Conservation (phyloP, 2,888 invertebrate species). For the Pollenia angustigena region DNA sequence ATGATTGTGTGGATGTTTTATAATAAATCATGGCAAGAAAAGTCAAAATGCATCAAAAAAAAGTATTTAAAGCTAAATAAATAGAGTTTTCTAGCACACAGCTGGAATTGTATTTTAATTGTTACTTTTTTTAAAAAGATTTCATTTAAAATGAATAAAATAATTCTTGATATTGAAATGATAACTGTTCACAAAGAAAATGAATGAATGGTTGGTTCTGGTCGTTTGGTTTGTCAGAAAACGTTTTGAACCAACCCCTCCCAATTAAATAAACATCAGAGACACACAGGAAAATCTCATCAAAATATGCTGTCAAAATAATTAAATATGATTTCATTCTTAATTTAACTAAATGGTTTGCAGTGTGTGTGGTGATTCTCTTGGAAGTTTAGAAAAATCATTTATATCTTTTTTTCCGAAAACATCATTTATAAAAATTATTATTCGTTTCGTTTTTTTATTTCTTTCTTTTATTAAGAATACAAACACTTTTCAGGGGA, state of each 20-base stretch:
- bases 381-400: constrained; percentile 19
- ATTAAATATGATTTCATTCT: constrained; percentile 66
- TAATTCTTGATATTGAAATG: constrained; percentile 25
- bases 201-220: constrained; percentile 29
- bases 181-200: constrained; percentile 53
- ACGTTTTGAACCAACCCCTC: constrained; percentile 13
- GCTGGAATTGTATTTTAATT: constrained; percentile 29
- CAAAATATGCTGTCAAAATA: constrained; percentile 71
- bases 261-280: constrained; percentile 9
- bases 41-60: neutral
- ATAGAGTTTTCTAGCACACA: neutral
- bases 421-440: constrained; percentile 72
- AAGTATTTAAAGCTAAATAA: neutral
- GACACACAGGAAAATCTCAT: constrained; percentile 68
- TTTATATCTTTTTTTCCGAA: constrained; percentile 44
- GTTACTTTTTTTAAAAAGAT: constrained; percentile 36
- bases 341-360: constrained; percentile 29
- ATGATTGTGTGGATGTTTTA: neutral
- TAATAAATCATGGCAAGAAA: neutral
- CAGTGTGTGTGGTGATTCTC: constrained; percentile 39
- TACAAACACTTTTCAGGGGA: constrained; percentile 41
- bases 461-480: neutral
- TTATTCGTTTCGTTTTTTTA: neutral
- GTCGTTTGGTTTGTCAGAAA: neutral
- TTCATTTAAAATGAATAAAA: constrained; percentile 29